Base-by-base conservation (phyloP, 2,888 invertebrate species). In the Ceramica pisi region DNA sequence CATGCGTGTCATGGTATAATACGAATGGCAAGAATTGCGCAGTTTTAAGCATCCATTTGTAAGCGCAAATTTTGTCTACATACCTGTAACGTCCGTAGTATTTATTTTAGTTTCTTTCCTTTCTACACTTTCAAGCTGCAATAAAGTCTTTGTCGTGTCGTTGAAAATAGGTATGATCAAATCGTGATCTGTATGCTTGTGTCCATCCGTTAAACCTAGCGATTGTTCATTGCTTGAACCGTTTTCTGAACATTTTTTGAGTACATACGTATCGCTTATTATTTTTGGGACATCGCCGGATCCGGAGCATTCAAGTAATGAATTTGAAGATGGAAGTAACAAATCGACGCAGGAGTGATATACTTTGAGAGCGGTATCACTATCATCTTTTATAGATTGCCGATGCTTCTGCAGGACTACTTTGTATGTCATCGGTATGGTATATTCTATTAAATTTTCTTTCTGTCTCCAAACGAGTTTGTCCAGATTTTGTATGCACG, bases 261-360 rank as follows among this genome's bases (percentile, higher is more conserved):
- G 38, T 61, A 93, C 82, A 21, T 86, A 81, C 26, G 91, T 92
- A 71, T 95, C 94, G 80, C 95, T 94, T 61, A 90, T 80, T 26
- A 90, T 89, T 81, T 83, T 92, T 51, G 85, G 80, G 3, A 92
- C 71, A 80, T 93, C 91, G 23, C 90, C 91, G 26, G 89, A 89
- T 23, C 78, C 88, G 41, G 87, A 64, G 50, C 19, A 19, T 21
- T 23, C 57, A 56, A 85, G 57, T 46, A 80, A 85, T 26, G 87
- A 85, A 60, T 86, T 75, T 44, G 91, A 89, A 41, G 85, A 87
- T 16, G 81, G 72, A 21, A 84, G 78, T 21, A 89, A 78, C 50
- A 92, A 89, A 86, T 95, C 95, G 19, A 95, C 91, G 75, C 95
- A 95, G 3, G 95, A 95, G 81, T 95, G 91, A 81, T 94, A 95